Conservation (phyloP, 2,888 invertebrate genomes). For the Exephanes ischioxanthus region DNA sequence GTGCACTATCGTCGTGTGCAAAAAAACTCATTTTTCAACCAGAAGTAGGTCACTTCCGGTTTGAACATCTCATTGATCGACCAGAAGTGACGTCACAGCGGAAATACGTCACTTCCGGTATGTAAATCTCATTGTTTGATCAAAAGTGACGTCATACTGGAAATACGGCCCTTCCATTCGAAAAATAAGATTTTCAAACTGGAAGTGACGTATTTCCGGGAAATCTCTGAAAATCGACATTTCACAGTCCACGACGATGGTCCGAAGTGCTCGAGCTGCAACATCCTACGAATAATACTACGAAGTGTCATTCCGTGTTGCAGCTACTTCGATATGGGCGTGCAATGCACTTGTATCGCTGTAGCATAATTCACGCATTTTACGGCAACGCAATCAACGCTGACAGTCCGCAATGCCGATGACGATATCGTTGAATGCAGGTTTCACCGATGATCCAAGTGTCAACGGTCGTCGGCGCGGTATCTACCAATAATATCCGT, state of each 20-base stretch:
- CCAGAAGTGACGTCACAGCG: neutral
- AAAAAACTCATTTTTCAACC: neutral
- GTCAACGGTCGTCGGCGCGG: neutral
- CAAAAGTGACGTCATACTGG: neutral
- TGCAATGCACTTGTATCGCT: neutral
- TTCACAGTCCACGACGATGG: neutral
- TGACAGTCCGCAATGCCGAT: constrained; percentile 9
- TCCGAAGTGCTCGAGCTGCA: neutral
- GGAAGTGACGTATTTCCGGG: too few species aligned
- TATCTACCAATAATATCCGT: neutral
- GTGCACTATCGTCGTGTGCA: neutral
- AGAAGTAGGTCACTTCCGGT: too few species aligned
- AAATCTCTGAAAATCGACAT: neutral
- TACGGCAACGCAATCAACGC: neutral
- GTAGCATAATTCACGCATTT: neutral
- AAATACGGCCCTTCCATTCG: neutral
- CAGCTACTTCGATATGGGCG: neutral
- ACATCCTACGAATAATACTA: neutral
- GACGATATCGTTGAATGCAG: constrained; percentile 28
- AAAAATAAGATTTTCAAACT: neutral
- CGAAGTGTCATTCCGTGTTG: neutral
- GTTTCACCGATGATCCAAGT: constrained; percentile 11
- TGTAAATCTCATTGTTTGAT: neutral
- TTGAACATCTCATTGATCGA: neutral
- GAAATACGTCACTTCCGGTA: neutral